phyloP scores from a whole-genome alignment of 1,140 invertebrate species.

The Caenorhabditis elegans region DNA sequence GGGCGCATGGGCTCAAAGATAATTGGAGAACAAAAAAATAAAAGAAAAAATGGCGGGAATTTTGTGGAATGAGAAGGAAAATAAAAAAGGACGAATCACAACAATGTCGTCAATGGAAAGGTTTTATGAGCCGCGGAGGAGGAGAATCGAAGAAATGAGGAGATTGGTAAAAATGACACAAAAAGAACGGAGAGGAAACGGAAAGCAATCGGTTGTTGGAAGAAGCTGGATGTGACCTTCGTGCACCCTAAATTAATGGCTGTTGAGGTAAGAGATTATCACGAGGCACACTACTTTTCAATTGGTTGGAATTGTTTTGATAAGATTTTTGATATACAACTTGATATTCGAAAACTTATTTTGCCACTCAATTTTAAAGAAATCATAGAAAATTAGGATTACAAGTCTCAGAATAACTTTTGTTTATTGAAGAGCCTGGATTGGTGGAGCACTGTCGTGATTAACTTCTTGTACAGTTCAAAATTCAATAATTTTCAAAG shows the following conservation, averaged over 20 bases:
- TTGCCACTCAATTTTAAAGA: no score
- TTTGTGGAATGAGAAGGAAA: not conserved
- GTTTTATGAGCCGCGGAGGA: slow-evolving; percentile 10
- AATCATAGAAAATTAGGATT: no score
- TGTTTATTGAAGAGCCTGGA: no score
- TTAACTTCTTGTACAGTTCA: no score
- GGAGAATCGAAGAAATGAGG: not conserved
- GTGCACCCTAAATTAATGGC: not conserved
- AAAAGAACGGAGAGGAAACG: not conserved
- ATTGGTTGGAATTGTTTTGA: not conserved
- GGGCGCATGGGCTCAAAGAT: not conserved
- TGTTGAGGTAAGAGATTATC: not conserved
- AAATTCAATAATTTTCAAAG: no score
- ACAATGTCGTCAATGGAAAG: slow-evolving; percentile 15
- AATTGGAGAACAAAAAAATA: not conserved
- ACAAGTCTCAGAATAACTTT: no score
- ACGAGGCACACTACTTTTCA: not conserved
- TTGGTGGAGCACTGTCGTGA: no score
- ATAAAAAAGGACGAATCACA: slow-evolving; percentile 9
- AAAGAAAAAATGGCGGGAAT: not conserved
- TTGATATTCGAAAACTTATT: no score
- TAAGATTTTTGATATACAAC: no score
- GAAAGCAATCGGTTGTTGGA: not conserved
- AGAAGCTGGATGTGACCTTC: not conserved
- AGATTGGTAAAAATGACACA: not conserved